A percentile compares a stretch with the other conserved stretches of the same genome.
Evolutionary conservation across 1,140 invertebrate genomes (phyloP).

Genomic region (Oryctes rhinoceros): DNA sequence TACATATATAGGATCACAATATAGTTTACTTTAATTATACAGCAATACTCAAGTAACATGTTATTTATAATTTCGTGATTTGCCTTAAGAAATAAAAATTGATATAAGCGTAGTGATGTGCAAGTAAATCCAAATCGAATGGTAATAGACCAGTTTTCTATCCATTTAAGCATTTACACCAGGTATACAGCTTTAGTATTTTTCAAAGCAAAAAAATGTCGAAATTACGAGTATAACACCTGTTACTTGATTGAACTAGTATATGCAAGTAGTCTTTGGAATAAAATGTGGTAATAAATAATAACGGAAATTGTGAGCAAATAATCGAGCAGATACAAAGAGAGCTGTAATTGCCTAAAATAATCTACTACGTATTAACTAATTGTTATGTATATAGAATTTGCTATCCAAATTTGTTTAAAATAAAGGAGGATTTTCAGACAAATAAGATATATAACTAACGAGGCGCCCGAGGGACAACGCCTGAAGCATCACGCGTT

Average conservation of each 20-base stretch:
- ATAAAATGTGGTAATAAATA: conserved; percentile 25
- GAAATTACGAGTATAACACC: too few relatives aligned
- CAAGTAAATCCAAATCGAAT: too few relatives aligned
- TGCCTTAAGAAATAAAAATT: too few relatives aligned
- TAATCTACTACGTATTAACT: conserved; percentile 10
- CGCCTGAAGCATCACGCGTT: conserved; percentile 61
- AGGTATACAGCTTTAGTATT: too few relatives aligned
- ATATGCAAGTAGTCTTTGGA: conserved; percentile 24
- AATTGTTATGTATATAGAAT: conserved; percentile 5
- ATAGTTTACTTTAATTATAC: background rate
- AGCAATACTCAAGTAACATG: too few relatives aligned
- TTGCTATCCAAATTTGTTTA: conserved; percentile 27
- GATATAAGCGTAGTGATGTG: too few relatives aligned
- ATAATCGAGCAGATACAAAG: conserved; percentile 21
- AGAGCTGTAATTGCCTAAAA: conserved; percentile 13
- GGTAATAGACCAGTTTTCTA: too few relatives aligned
- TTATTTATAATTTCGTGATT: too few relatives aligned
- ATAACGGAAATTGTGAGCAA: background rate
- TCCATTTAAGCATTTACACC: too few relatives aligned
- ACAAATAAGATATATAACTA: conserved; percentile 39
- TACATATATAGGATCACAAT: conserved; percentile 19
- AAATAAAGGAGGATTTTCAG: conserved; percentile 11
- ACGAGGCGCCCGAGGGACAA: conserved; percentile 49
- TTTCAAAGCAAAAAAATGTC: too few relatives aligned
- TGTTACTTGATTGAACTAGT: background rate